phyloP scores from a whole-genome alignment of 2,888 invertebrate genomes.

The Zootermopsis nevadensis region DNA sequence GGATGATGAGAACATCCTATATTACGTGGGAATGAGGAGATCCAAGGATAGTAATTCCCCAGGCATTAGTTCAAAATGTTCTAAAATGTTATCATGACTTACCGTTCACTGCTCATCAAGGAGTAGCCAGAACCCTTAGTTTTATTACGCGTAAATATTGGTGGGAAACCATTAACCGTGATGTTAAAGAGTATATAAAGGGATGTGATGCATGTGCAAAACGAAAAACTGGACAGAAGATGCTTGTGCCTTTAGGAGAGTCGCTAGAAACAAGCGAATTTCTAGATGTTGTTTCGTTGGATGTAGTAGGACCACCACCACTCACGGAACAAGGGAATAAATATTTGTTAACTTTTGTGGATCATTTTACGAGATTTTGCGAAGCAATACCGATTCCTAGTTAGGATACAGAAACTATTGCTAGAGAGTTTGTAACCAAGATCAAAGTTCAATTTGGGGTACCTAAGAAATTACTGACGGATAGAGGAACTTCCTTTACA shows the following conservation, averaged over 20 bases:
- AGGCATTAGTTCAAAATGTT: no score
- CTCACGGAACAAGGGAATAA: conserved; percentile 51
- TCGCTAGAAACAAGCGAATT: neutral
- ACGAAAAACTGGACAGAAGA: no score
- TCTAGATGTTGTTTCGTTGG: conserved; percentile 30
- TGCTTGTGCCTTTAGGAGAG: no score
- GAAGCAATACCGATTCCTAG: conserved; percentile 55
- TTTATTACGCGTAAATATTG: neutral
- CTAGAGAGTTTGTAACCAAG: conserved; percentile 48
- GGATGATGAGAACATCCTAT: no score
- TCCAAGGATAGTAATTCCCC: no score
- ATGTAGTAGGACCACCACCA: conserved; percentile 53
- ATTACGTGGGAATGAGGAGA: neutral
- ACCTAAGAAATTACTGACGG: conserved; percentile 52
- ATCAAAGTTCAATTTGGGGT: conserved; percentile 53
- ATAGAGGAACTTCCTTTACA: conserved; percentile 55
- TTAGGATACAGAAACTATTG: conserved; percentile 53
- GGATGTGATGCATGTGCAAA: no score
- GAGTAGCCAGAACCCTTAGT: no score
- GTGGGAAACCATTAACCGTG: neutral
- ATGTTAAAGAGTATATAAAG: neutral
- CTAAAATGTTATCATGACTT: no score
- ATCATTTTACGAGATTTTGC: conserved; percentile 53
- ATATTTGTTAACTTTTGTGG: conserved; percentile 54
- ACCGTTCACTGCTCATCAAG: no score